These are phyloP conservation scores for Nephrotoma flavescens DNA, from an alignment of 2,888 invertebrate species.

Conservation along the genomic window DNA sequence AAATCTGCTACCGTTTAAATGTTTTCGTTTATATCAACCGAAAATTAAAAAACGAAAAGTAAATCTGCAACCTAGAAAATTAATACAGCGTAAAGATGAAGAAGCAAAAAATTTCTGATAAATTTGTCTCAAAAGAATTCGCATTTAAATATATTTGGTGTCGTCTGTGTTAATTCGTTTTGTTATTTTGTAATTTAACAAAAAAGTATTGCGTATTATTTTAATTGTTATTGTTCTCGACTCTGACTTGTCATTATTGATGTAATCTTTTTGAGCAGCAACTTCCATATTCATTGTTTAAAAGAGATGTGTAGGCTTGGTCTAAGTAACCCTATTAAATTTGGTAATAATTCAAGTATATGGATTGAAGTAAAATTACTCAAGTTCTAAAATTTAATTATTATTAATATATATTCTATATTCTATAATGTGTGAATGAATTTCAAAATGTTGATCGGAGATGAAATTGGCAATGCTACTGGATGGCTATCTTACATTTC, in stretches of 20 bases:
- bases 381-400: background rate
- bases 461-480: too few relatives aligned
- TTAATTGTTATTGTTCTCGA: background rate
- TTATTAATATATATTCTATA: too few relatives aligned
- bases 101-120: background rate
- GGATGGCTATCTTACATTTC: too few relatives aligned
- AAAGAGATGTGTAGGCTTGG: too few relatives aligned
- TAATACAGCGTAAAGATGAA: background rate
- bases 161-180: background rate
- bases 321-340: too few relatives aligned
- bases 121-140: background rate
- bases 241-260: background rate
- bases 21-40: background rate
- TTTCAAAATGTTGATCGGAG: too few relatives aligned
- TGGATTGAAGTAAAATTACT: background rate
- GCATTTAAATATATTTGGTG: background rate
- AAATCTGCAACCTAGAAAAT: background rate
- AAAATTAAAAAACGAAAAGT: background rate
- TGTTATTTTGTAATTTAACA: background rate
- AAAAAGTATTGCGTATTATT: background rate
- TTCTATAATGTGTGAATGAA: too few relatives aligned
- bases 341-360: background rate
- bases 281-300: too few relatives aligned
- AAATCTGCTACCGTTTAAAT: background rate
- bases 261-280: background rate